Base-by-base conservation (phyloP, 2,888 invertebrate genomes). In the Eremobia ochroleuca region DNA sequence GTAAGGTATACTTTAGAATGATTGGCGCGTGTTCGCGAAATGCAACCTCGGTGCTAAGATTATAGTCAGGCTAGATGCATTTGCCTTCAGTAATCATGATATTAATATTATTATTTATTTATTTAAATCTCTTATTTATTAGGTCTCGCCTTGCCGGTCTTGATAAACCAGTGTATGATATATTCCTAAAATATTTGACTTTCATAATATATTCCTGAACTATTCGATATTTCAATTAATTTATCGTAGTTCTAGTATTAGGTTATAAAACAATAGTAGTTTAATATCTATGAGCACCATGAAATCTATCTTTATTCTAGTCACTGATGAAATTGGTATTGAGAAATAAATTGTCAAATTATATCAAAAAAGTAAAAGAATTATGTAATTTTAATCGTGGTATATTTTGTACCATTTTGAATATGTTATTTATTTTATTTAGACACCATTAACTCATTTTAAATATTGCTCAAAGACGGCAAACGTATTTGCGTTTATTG, bases 221-320 rank as follows among this genome's bases (percentile, higher is more conserved):
- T 78, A 83, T 68, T 66, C 61, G 28, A 61, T 73, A 66, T 67
- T 83, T 1, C 61, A 70, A 76, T 76, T 46, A 64, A 55, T 34
- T 34, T 49, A 67, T 65, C 11, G 43, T 66, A 31, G 28, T 43
- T 49, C 1, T 79, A 77, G 49, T 66, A 8, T 18, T n/a, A 59
- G n/a, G 8, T 34, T 58, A 40, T 21, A 62, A 31, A 52, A 65
- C 15, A 34, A 43, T 61, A 15, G 15, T 58, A 49, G 31, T 64
- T 65, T 65, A 49, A 61, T 66, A n/a, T 55, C 49, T 61, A 58
- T 69, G 13, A 59, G 43, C 55, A 62, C 58, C 46, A 21, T 58
- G 21, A 67, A 62, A 37, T 73, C 73, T 62, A 67, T 73, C 15
- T 59, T 40, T 74, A 71, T 79, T 82, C 82, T 84, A 82, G 82